These are phyloP conservation scores for Cavia aperea DNA, from an alignment of 2,113 vertebrate genomes.

Conservation along the genomic window DNA sequence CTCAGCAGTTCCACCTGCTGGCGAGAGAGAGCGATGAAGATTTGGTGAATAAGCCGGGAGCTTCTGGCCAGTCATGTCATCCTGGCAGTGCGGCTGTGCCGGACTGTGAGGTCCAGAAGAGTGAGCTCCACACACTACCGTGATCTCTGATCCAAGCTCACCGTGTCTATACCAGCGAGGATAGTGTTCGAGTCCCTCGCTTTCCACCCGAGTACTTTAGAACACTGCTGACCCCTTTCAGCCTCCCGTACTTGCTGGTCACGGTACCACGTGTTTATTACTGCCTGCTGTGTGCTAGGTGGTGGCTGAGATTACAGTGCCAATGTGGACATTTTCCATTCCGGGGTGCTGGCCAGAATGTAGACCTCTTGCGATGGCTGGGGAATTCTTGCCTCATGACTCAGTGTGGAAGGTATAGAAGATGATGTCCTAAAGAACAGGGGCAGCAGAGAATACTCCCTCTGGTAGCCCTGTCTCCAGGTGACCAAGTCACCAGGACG, in stretches of 20 bases:
- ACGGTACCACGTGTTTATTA: not conserved
- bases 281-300: not conserved
- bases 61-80: too few species aligned
- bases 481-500: not conserved
- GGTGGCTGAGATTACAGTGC: not conserved
- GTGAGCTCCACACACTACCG: too few species aligned
- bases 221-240: not conserved
- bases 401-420: not conserved
- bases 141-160: too few species aligned
- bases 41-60: too few species aligned
- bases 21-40: too few species aligned
- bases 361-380: not conserved
- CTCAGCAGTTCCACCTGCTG: too few species aligned
- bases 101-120: too few species aligned
- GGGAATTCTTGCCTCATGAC: not conserved
- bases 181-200: too few species aligned
- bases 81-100: too few species aligned
- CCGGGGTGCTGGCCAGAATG: not conserved
- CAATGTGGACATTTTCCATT: not conserved
- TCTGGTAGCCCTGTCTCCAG: not conserved
- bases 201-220: not conserved
- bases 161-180: too few species aligned
- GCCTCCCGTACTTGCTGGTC: not conserved
- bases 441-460: not conserved
- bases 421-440: not conserved